Conservation (phyloP, 2,888 invertebrate species). For the Agrochola lychnidis region DNA sequence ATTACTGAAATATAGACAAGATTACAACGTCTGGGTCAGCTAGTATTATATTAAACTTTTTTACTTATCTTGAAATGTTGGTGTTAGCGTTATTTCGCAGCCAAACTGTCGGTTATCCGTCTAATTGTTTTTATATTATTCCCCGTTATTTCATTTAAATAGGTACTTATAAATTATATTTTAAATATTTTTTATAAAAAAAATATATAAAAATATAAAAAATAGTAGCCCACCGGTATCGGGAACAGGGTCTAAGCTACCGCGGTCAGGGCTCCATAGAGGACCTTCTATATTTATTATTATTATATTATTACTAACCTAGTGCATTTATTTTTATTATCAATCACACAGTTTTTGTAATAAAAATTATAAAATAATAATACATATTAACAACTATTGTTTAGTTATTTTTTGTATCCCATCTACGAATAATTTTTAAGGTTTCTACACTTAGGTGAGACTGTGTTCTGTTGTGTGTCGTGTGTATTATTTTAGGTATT, state of each 20-base stretch:
- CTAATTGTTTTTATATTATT: neutral
- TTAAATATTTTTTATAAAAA: no score
- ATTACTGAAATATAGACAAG: neutral
- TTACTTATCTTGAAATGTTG: neutral
- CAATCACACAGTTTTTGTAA: constrained; percentile 7
- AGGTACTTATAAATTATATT: no score
- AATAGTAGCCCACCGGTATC: no score
- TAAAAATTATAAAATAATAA: constrained; percentile 20
- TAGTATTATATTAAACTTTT: neutral
- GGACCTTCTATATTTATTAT: no score
- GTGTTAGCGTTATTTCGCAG: neutral
- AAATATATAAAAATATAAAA: no score
- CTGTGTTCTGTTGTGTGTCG: constrained; percentile 33
- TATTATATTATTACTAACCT: constrained; percentile 23
- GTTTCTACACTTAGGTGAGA: constrained; percentile 45
- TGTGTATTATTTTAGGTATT: constrained; percentile 18
- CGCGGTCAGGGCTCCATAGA: no score
- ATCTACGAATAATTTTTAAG: neutral
- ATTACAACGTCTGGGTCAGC: neutral
- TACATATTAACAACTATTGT: constrained; percentile 1
- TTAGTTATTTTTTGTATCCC: neutral
- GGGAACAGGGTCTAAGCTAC: no score
- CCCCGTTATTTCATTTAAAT: no score
- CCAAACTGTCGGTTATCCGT: neutral
- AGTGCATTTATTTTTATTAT: constrained; percentile 55